Base-by-base conservation (phyloP, 2,888 invertebrate genomes). In the Sesamia inferens region DNA sequence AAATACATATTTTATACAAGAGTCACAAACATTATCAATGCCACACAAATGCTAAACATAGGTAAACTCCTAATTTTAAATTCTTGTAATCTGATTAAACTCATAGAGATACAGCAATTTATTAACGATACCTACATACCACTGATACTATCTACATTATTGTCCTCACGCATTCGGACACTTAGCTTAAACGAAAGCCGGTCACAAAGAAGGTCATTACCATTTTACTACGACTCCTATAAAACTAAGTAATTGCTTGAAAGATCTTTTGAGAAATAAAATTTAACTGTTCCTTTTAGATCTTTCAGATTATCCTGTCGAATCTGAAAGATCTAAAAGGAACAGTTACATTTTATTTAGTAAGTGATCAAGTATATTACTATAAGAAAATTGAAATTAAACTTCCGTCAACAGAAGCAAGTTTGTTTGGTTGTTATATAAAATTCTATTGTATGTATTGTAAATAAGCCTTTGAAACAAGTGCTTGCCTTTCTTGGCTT, bases 51-150 rank as follows among this genome's bases (percentile, higher is more conserved):
- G 4, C 4, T 2, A 51, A 51, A 51, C 19, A 31, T 31, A 31
- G 31, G 51, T 51, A 19, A 51, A 51, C 8, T 19, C 19, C 10
- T 19, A n/a, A n/a, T 51, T 19, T 51, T 5, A 7, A 39, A 39
- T 31, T 31, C 3, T 2, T 31, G 1, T 31, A 31, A 31, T 31
- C 31, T 31, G 31, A 31, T 31, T 31, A 4, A 39, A 7, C 39
- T 0, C 5, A 48, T 65, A 66, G n/a, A n/a, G 19, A 69, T 59
- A 51, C 44, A n/a, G 70, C 47, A 64, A 71, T 68, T 51, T 71
- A 42, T 22, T 59, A 78, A 42, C 16, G 22, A 90, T 2, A 54
- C 13, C 5, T 54, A n/a, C 1, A 54, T 51, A 19, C 51, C 19
- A n/a, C 51, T 19, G 51, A 19, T 19, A 10, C 19, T 51, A 19